These are phyloP conservation scores for Halichondria panicea DNA, from an alignment of 37 sponge, comb jelly and placozoan species.

Conservation along the genomic window DNA sequence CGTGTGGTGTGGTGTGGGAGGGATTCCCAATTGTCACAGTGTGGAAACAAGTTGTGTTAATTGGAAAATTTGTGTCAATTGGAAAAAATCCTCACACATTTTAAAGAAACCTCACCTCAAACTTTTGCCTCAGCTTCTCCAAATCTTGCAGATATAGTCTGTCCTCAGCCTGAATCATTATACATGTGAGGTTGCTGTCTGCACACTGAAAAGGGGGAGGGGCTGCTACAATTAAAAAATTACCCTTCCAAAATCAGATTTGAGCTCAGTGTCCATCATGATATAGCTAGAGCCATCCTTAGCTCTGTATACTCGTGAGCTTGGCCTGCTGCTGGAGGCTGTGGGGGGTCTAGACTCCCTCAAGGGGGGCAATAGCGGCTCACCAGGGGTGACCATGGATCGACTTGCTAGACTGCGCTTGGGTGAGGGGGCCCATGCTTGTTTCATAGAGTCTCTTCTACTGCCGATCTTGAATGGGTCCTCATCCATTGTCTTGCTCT, in stretches of 20 bases:
- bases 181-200: neutral
- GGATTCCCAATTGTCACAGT: neutral
- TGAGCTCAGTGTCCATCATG: neutral
- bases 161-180: conserved; percentile 33
- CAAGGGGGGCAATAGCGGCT: no score
- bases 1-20: no score
- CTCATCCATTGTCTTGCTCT: no score
- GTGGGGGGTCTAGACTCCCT: no score
- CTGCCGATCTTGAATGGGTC: no score
- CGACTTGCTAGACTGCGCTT: neutral
- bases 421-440: conserved; percentile 25
- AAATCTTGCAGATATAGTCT: conserved; percentile 40
- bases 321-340: neutral
- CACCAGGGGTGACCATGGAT: no score
- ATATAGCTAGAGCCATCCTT: neutral
- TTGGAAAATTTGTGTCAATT: no score
- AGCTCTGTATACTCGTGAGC: neutral
- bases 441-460: conserved; percentile 12
- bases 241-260: conserved; percentile 19
- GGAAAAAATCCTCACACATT: no score
- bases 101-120: conserved; percentile 41
- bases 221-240: neutral
- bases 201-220: neutral
- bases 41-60: no score
- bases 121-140: conserved; percentile 20